Conservation (phyloP, 1,140 invertebrate genomes). For the Leptinotarsa undecemlineata region DNA sequence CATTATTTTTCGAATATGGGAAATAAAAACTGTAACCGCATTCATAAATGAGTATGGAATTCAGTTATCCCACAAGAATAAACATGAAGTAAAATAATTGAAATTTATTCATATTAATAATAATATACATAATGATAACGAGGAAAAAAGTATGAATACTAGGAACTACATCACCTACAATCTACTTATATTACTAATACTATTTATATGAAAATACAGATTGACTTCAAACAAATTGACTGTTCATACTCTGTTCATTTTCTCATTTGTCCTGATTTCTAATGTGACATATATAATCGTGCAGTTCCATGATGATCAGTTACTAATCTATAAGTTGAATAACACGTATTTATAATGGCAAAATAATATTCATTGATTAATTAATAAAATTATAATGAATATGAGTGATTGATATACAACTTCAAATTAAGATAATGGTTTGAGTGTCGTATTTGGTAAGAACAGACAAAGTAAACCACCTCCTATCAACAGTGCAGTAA, state of each 20-base stretch:
- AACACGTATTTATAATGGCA: not conserved
- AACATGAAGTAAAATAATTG: not conserved
- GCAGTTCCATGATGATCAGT: not conserved
- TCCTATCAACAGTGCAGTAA: constrained; percentile 76
- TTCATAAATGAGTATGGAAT: too few relatives aligned
- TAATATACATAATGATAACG: constrained; percentile 6
- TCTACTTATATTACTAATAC: constrained; percentile 19
- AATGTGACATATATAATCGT: not conserved
- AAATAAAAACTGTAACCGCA: too few relatives aligned
- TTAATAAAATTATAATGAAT: not conserved
- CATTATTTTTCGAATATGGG: too few relatives aligned
- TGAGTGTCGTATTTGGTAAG: constrained; percentile 82
- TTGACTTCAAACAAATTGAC: not conserved
- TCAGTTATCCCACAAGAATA: too few relatives aligned
- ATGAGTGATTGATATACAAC: not conserved
- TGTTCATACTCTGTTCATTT: not conserved
- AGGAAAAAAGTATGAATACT: constrained; percentile 11
- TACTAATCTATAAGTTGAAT: not conserved
- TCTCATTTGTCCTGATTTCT: not conserved
- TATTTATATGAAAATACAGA: constrained; percentile 11
- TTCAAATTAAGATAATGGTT: constrained; percentile 72
- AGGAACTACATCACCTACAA: constrained; percentile 14
- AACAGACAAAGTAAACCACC: constrained; percentile 82
- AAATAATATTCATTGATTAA: not conserved
- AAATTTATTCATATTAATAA: constrained; percentile 12